Conservation (phyloP, 2,888 invertebrate species). For the Pollenia labialis region DNA sequence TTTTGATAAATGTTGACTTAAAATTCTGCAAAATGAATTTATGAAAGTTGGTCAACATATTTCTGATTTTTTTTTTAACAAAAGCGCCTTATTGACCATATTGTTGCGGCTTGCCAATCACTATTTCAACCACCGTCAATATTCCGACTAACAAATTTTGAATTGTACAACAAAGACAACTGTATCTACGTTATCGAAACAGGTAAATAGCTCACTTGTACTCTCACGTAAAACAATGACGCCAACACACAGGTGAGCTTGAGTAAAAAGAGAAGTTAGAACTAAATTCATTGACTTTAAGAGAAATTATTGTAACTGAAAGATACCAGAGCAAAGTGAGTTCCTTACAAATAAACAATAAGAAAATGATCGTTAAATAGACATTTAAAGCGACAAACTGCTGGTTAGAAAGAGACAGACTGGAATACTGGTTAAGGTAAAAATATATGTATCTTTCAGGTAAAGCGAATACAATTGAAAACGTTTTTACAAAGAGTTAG, state of each 20-base stretch:
- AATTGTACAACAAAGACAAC: constrained; percentile 61
- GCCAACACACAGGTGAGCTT: constrained; percentile 47
- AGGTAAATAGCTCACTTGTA: constrained; percentile 36
- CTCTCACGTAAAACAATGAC: constrained; percentile 16
- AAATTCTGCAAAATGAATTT: too few relatives aligned
- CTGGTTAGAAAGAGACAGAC: constrained; percentile 53
- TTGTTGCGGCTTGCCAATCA: constrained; percentile 32
- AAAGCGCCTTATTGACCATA: neutral
- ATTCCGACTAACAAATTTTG: constrained; percentile 13
- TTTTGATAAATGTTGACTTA: too few relatives aligned
- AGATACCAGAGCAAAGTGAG: neutral
- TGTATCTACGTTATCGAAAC: constrained; percentile 15
- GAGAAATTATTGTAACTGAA: neutral
- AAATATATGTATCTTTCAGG: constrained; percentile 39
- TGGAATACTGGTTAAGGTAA: constrained; percentile 12
- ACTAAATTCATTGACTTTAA: neutral
- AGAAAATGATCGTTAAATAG: constrained; percentile 59
- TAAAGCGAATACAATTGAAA: constrained; percentile 27
- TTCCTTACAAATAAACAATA: constrained; percentile 5
- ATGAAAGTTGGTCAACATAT: too few relatives aligned
- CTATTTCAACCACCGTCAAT: neutral
- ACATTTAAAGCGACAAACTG: neutral
- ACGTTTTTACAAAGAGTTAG: constrained; percentile 43
- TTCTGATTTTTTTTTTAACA: neutral
- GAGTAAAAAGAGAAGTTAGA: constrained; percentile 2